Evolutionary conservation across 2,113 vertebrate species (phyloP).

Genomic region (Nansenia antarctica): DNA sequence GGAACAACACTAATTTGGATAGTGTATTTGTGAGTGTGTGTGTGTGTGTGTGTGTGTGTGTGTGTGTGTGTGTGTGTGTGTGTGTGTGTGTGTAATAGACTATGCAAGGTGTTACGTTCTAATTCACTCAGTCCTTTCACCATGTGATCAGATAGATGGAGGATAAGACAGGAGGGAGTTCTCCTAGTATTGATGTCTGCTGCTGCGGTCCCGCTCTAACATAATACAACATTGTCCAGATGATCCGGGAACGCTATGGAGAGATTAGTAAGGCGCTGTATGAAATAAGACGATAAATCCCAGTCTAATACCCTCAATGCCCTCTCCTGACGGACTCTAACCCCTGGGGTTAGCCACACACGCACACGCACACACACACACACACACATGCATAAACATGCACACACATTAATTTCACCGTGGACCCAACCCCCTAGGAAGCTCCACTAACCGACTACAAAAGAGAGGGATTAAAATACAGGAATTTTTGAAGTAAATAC

Average conservation of each 20-base stretch:
- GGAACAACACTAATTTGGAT: too few relatives aligned
- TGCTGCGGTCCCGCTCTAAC: conserved; percentile 32
- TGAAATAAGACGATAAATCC: conserved; percentile 66
- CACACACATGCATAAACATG: conserved; percentile 2
- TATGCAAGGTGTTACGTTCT: too few relatives aligned
- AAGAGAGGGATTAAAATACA: conserved; percentile 66
- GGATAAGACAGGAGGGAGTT: conserved; percentile 55
- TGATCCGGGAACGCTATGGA: conserved; percentile 63
- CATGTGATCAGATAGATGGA: conserved; percentile 19
- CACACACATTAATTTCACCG: conserved; percentile 16
- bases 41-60: background rate
- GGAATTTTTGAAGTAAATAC: conserved; percentile 72
- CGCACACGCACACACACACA: conserved; percentile 1
- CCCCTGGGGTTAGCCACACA: conserved; percentile 5
- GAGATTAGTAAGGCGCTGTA: conserved; percentile 62
- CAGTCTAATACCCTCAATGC: conserved; percentile 49
- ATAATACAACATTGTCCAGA: conserved; percentile 63
- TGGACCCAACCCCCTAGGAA: background rate
- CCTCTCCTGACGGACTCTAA: background rate
- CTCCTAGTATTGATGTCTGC: conserved; percentile 33
- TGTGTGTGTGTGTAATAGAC: background rate
- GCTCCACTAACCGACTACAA: conserved; percentile 20
- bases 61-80: background rate
- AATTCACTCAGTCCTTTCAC: too few relatives aligned
- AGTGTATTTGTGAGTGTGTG: too few relatives aligned